These are phyloP conservation scores for Calyptommatus sinebrachiatus DNA, from an alignment of 2,113 vertebrate species.

Conservation along the genomic window DNA sequence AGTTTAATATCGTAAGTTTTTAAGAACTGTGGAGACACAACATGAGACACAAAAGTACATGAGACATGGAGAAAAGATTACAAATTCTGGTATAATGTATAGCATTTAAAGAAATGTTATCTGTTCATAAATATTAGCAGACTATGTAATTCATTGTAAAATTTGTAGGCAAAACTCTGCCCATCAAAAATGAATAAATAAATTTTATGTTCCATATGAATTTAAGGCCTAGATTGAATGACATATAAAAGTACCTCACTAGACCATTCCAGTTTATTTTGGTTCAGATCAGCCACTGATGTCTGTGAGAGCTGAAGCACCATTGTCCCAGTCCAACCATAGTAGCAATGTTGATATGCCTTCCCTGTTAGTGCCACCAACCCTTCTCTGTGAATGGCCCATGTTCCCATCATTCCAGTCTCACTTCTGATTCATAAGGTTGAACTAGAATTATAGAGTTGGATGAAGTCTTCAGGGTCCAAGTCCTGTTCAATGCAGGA, in stretches of 20 bases:
- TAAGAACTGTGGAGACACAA: slow-evolving; percentile 22
- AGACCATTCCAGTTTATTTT: too few species aligned
- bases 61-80: slow-evolving; percentile 31
- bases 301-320: not conserved
- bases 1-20: slow-evolving; percentile 45
- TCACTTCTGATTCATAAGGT: too few species aligned
- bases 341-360: too few species aligned
- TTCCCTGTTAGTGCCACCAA: too few species aligned
- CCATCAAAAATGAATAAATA: slow-evolving; percentile 58
- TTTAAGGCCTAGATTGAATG: slow-evolving; percentile 26
- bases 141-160: slow-evolving; percentile 84
- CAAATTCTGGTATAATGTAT: slow-evolving; percentile 69
- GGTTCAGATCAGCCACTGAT: slow-evolving; percentile 17
- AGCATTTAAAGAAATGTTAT: slow-evolving; percentile 70
- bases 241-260: not conserved
- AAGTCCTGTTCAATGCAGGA: too few species aligned
- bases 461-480: too few species aligned
- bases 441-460: too few species aligned
- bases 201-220: slow-evolving; percentile 37
- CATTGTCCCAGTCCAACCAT: too few species aligned
- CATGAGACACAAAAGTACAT: slow-evolving; percentile 31
- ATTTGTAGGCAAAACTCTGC: slow-evolving; percentile 66
- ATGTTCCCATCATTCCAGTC: too few species aligned
- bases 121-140: slow-evolving; percentile 79
- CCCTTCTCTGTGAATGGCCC: too few species aligned